Evolutionary conservation across 2,888 invertebrate genomes (phyloP).

Genomic region (Sinhomidia bicolor): DNA sequence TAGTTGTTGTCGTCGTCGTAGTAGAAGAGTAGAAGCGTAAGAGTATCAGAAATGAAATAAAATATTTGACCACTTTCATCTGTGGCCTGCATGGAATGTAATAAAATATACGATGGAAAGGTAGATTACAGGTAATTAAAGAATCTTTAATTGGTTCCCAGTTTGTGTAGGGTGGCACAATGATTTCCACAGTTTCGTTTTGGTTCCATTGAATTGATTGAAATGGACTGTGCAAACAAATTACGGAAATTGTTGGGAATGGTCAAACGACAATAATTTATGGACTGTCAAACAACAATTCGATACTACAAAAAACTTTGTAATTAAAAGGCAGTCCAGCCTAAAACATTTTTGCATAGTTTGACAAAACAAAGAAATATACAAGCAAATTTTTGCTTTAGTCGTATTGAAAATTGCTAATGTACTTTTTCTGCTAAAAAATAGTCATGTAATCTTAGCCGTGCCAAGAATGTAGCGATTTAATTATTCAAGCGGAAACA

Average conservation of each 20-base stretch:
- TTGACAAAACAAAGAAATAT: no score
- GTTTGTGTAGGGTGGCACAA: not conserved
- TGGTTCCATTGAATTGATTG: not conserved
- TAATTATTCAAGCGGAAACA: no score
- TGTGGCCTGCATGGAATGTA: constrained; percentile 1
- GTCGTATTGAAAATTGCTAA: no score
- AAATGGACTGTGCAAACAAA: not conserved
- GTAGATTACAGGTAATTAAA: constrained; percentile 13
- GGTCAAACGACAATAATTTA: not conserved
- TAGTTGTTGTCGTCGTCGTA: no score
- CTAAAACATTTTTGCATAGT: not conserved
- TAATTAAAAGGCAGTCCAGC: not conserved
- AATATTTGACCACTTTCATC: constrained; percentile 25
- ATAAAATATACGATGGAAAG: not conserved
- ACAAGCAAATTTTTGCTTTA: no score
- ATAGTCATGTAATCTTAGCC: no score
- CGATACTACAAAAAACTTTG: not conserved
- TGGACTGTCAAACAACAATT: not conserved
- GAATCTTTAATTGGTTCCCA: not conserved
- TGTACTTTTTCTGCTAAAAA: no score
- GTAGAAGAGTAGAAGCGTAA: not conserved
- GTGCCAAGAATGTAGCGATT: no score
- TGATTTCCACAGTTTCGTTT: not conserved
- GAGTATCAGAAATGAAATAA: not conserved
- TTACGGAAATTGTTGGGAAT: not conserved